phyloP scores from a whole-genome alignment of 2,113 vertebrate genomes.

The Poeciliopsis retropinna region DNA sequence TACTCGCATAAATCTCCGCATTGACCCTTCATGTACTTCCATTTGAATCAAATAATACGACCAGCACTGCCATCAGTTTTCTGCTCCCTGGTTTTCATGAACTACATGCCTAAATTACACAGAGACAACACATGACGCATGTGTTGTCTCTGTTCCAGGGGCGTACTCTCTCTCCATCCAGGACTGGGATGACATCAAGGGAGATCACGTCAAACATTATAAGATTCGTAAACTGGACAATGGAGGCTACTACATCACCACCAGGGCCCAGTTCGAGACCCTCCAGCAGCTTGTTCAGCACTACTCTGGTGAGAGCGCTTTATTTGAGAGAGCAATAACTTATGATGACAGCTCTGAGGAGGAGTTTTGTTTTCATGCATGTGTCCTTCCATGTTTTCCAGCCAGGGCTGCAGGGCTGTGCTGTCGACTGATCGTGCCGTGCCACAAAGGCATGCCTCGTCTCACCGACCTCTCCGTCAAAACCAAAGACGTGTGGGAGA shows the following conservation, averaged over 20 bases:
- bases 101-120: background rate
- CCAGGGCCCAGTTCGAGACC: conserved; percentile 97
- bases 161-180: conserved; percentile 98
- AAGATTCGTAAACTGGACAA: conserved; percentile 98
- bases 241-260: conserved; percentile 98
- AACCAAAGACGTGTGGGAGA: conserved; percentile 99
- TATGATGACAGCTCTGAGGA: background rate
- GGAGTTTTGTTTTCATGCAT: background rate
- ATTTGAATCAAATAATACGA: too few species aligned
- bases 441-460: conserved; percentile 99
- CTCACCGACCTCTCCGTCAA: conserved; percentile 99
- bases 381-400: conserved; percentile 59
- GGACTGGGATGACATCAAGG: conserved; percentile 98
- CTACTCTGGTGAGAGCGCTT: conserved; percentile 88
- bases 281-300: conserved; percentile 98
- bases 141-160: conserved; percentile 77
- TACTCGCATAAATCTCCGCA: background rate
- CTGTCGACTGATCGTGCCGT: conserved; percentile 96
- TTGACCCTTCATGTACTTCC: too few species aligned
- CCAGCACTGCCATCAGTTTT: background rate
- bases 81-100: background rate
- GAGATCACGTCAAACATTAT: conserved; percentile 98
- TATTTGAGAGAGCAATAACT: conserved; percentile 4
- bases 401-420: conserved; percentile 98
- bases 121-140: too few species aligned